These are phyloP conservation scores for Pelodytes ibericus DNA, from an alignment of 2,797 vertebrate species.

Conservation along the genomic window DNA sequence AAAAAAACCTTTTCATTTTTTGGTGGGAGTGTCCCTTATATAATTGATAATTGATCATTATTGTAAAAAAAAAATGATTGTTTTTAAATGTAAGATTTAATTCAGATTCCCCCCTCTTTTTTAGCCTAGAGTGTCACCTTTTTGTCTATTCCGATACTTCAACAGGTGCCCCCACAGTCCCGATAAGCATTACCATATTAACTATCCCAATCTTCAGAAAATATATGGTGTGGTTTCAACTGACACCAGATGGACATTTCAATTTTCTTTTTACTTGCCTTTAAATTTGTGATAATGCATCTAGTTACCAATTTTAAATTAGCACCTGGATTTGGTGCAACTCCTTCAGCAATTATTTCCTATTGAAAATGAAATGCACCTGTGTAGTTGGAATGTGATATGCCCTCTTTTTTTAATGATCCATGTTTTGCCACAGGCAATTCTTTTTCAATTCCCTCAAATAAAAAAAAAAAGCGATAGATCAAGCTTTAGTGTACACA, in stretches of 20 bases:
- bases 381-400: constrained; percentile 18
- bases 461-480: not conserved
- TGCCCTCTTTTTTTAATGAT: not conserved
- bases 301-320: not conserved
- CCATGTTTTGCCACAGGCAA: constrained; percentile 9
- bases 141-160: too few species aligned
- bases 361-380: not conserved
- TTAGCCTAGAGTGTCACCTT: too few species aligned
- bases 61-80: too few species aligned
- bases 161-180: not conserved
- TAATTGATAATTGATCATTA: too few species aligned
- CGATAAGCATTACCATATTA: not conserved
- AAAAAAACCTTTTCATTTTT: too few species aligned
- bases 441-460: constrained; percentile 5
- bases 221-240: not conserved
- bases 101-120: too few species aligned
- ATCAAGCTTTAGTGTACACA: constrained; percentile 65
- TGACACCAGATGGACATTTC: constrained; percentile 6
- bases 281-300: constrained; percentile 1
- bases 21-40: too few species aligned
- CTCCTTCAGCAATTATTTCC: not conserved
- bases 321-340: not conserved
- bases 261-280: not conserved
- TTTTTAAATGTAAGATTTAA: too few species aligned
- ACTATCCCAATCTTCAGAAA: not conserved